Conservation (phyloP, 1,140 invertebrate species). For the Argopecten irradians region DNA sequence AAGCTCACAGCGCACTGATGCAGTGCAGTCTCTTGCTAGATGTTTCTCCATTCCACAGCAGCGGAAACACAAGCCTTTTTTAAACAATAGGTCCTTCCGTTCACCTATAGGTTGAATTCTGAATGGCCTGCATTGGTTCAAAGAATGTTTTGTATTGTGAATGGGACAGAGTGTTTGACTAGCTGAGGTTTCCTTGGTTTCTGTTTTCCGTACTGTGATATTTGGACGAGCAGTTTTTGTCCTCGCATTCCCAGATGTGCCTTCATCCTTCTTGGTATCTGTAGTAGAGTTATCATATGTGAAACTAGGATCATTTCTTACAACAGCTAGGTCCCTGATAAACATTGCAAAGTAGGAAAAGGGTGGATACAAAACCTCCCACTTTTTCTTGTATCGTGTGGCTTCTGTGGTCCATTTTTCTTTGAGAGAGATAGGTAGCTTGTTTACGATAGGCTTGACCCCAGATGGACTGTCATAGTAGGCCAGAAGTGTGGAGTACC, state of each 20-base stretch:
- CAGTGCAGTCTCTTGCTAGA: background rate
- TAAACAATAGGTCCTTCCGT: constrained; percentile 26
- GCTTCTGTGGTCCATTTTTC: constrained; percentile 42
- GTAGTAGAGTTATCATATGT: background rate
- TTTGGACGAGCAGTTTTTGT: background rate
- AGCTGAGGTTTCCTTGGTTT: background rate
- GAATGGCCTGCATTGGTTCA: constrained; percentile 39
- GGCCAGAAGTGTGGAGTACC: constrained; percentile 26
- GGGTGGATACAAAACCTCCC: constrained; percentile 30
- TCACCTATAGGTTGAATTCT: constrained; percentile 29
- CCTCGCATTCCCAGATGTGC: background rate
- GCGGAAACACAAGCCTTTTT: constrained; percentile 36
- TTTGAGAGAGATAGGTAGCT: constrained; percentile 39
- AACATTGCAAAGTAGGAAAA: constrained; percentile 33
- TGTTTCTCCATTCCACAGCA: constrained; percentile 39
- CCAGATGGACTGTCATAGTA: constrained; percentile 38
- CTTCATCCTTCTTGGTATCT: too few relatives aligned
- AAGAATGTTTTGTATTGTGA: constrained; percentile 34
- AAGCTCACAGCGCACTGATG: background rate
- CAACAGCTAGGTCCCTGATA: constrained; percentile 26
- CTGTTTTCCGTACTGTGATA: background rate
- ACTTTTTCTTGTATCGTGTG: constrained; percentile 25
- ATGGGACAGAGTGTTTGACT: constrained; percentile 29
- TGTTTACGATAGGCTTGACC: constrained; percentile 32
- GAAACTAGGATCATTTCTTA: constrained; percentile 43